phyloP scores from a whole-genome alignment of 2,888 invertebrate genomes.

The Cerceris rybyensis region DNA sequence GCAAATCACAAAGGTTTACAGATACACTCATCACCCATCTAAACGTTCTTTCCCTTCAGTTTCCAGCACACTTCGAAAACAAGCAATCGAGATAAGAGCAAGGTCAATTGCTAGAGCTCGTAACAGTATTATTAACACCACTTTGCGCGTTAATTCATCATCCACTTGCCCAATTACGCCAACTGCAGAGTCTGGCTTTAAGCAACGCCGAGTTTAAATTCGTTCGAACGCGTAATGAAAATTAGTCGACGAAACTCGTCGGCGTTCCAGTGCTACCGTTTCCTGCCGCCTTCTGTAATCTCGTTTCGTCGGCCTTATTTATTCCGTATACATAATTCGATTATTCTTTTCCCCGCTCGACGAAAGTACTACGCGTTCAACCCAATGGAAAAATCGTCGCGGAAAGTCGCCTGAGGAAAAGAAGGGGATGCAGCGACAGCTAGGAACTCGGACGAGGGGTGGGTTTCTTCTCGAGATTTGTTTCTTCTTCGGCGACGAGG shows the following conservation, averaged over 20 bases:
- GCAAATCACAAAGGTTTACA: no score
- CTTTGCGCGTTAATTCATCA: no score
- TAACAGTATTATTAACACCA: no score
- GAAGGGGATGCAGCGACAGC: slow-evolving; percentile 8
- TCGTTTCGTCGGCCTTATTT: slow-evolving; percentile 49
- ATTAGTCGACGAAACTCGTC: neutral
- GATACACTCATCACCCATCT: no score
- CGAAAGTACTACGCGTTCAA: slow-evolving; percentile 10
- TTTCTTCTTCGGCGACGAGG: slow-evolving; percentile 52
- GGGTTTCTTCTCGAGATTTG: slow-evolving; percentile 43
- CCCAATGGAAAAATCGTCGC: slow-evolving; percentile 45
- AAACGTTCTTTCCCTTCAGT: no score
- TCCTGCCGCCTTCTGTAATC: slow-evolving; percentile 31
- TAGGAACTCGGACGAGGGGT: slow-evolving; percentile 14
- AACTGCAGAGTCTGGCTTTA: neutral
- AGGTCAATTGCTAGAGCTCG: no score
- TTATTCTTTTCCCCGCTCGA: slow-evolving; percentile 17
- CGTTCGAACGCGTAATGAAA: neutral
- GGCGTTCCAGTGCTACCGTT: neutral
- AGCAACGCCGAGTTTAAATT: slow-evolving; percentile 13
- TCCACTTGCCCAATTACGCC: neutral
- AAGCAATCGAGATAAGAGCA: no score
- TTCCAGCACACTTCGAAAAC: no score
- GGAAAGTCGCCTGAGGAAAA: slow-evolving; percentile 10
- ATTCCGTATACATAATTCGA: slow-evolving; percentile 62